These are phyloP conservation scores for Cyprinodon brontotheroides DNA, from an alignment of 2,113 vertebrate species.

Conservation along the genomic window DNA sequence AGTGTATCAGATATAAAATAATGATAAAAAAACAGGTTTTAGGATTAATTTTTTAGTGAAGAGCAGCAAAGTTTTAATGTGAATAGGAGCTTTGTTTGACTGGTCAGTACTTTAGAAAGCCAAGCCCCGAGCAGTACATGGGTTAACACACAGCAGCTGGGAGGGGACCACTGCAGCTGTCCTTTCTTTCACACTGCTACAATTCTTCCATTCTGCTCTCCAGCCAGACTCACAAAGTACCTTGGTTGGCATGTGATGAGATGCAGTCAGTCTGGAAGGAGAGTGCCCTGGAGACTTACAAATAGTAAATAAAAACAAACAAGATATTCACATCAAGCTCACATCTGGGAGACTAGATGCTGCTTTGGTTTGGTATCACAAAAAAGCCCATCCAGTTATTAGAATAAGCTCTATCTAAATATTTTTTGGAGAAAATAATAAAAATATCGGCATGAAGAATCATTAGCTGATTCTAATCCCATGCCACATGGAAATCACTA, in stretches of 20 bases:
- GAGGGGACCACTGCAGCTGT: conserved; percentile 54
- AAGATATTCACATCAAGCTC: conserved; percentile 38
- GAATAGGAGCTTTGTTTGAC: conserved; percentile 55
- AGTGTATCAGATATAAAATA: background rate
- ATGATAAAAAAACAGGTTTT: background rate
- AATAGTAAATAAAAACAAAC: conserved; percentile 51
- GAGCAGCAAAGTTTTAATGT: conserved; percentile 26
- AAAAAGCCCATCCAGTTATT: conserved; percentile 6
- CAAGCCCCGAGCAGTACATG: conserved; percentile 50
- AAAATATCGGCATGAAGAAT: conserved; percentile 1
- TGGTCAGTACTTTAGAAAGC: conserved; percentile 47
- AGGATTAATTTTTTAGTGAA: conserved; percentile 22
- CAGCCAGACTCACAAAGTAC: conserved; percentile 31
- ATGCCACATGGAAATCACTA: background rate
- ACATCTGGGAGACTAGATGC: conserved; percentile 46
- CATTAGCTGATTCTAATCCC: conserved; percentile 5
- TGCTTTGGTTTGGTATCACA: conserved; percentile 41
- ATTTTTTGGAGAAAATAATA: conserved; percentile 27
- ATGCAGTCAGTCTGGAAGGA: conserved; percentile 31
- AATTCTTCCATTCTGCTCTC: conserved; percentile 37
- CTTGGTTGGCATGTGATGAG: conserved; percentile 33
- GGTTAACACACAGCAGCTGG: conserved; percentile 55
- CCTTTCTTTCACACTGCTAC: conserved; percentile 44
- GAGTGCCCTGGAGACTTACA: conserved; percentile 27
- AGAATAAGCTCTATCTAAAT: conserved; percentile 9